Evolutionary conservation across 2,113 vertebrate genomes (phyloP).

Genomic region (Leucopsar rothschildi): DNA sequence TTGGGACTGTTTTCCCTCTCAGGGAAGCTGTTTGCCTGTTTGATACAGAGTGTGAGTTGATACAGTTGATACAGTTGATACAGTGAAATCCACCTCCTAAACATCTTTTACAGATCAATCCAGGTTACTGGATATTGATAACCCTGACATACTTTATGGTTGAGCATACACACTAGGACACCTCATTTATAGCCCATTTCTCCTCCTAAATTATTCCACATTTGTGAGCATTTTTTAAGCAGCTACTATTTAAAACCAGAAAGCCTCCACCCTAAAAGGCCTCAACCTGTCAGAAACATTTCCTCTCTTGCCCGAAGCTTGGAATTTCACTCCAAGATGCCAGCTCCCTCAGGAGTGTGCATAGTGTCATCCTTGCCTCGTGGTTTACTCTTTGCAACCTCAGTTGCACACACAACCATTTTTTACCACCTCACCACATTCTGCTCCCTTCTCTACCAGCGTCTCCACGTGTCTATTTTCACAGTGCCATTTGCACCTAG

Average conservation of each 20-base stretch:
- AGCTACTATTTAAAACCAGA: conserved; percentile 39
- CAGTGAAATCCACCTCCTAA: neutral
- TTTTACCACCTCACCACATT: neutral
- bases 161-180: neutral
- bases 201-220: conserved; percentile 8
- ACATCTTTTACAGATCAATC: neutral
- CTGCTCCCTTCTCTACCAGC: neutral
- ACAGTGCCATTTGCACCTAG: neutral
- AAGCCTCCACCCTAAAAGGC: conserved; percentile 43
- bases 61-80: neutral
- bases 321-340: conserved; percentile 35
- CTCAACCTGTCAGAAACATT: conserved; percentile 54
- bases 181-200: neutral
- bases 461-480: neutral
- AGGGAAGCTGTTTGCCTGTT: neutral
- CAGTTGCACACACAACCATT: neutral
- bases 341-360: neutral
- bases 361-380: neutral
- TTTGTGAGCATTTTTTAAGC: conserved; percentile 11
- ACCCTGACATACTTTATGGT: neutral
- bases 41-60: neutral
- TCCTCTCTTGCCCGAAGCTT: conserved; percentile 39
- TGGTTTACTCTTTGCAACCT: neutral
- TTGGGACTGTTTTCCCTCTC: neutral
- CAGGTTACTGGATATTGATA: neutral